Base-by-base conservation (phyloP, 2,888 invertebrate species). In the Zonitis immaculata region DNA sequence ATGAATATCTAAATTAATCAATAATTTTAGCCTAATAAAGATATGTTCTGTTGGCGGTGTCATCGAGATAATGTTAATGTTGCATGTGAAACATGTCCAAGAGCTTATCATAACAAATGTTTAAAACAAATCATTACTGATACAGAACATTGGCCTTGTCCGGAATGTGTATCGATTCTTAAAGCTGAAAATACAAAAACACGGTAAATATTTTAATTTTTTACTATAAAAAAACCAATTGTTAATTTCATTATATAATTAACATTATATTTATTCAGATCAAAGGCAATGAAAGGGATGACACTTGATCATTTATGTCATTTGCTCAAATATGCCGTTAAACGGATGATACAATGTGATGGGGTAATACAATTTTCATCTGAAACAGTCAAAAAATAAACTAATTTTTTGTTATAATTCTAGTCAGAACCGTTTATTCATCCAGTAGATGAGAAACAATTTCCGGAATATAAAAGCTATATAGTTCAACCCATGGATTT, bases 1-100 rank as follows among this genome's bases (percentile, higher is more conserved):
- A 39, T 5, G 3, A 25, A 42, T 35, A 42, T 27, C 49, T 26
- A 43, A 26, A 30, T 44, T 49, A 27, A 50, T 51, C 42, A 46
- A 44, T 54, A 52, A 51, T 66, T 72, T 39, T 54, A 81, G 80
- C 66, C 66, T 39, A 78, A 80, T 20, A 79, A 81, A 69, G 93
- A 94, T 74, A 79, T 82, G 12, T 95, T 87, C 73, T 97, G 96
- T 74, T 97, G 95, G 95, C 79, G 89, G 57, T 96, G 96, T 68
- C 93, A 95, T 69, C 85, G 86, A 68, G 85, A 86, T 43, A 79
- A 80, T 1, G 77, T 79, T 1, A 82, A 82, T 12, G 75, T 84
- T 65, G 77, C 80, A 6, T 95, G 95, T 73, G 87, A 88, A 26
- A 85, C 88, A 16, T 96, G 96, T 73, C 89, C 91, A 2, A 80